Base-by-base conservation (phyloP, 2,797 vertebrate genomes). In the Sciaenops ocellatus region DNA sequence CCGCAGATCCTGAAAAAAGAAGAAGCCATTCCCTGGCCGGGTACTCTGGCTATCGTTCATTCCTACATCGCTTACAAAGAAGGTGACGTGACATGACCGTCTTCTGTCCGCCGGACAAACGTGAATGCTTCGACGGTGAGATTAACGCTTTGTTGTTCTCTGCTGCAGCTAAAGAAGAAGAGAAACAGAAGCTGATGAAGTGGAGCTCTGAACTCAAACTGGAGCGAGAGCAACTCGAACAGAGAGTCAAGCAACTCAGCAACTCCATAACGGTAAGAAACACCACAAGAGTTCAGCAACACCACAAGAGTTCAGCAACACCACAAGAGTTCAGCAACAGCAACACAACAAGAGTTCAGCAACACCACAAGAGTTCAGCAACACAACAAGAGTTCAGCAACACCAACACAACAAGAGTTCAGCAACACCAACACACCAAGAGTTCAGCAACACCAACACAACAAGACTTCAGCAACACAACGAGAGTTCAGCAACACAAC, bases 41-140 rank as follows among this genome's bases (percentile, higher is more conserved):
- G 98, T 54, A 99, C 98, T 59, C 94, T 99, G 95, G 98, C 98
- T 85, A 99, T 99, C 60, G 98, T 99, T 88, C 98, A 99, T 96
- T 99, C 98, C 85, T 99, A 99, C 95, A 99, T 99, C 70, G 98
- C 98, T 48, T 99, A 99, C 95, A 99, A 99, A 98, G 97, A 98
- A 98, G 98, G 98, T 99, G 95, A 80, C 16, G 2, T 7, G 16
- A 2, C 0, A 8, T 26, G 30, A 0, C 16, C 4, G 6, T 13
- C n/a, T 28, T 8, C 18, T 12, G 0, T 38, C 61, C 6, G 8
- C 6, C 0, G 6, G 12, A 5, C 17, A 0, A 1, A 28, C 0
- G 15, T 7, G 0, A 18, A 50, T 42, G 0, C 2, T 22, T 44
- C 6, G 16, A 0, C 24, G 0, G 18, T 13, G 65, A 73, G 0